A percentile compares a stretch with the other conserved stretches of the same genome.
Evolutionary conservation across 1,140 invertebrate species (phyloP).

Genomic region (Cylas formicarius): DNA sequence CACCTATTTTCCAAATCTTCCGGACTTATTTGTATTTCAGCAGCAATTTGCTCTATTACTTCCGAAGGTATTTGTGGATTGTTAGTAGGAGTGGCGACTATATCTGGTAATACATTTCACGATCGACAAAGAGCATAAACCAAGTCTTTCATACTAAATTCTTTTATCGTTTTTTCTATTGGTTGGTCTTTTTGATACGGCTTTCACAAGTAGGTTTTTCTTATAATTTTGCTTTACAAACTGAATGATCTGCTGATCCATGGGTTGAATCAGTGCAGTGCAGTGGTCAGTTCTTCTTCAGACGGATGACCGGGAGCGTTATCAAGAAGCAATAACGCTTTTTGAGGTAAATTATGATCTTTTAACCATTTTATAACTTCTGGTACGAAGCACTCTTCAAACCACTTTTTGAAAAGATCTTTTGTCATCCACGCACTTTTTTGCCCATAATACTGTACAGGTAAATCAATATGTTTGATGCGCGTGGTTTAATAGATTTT

Average conservation of each 20-base stretch:
- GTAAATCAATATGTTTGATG: constrained; percentile 23
- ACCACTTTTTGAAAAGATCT: constrained; percentile 17
- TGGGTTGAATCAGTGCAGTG: constrained; percentile 36
- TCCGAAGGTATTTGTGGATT: constrained; percentile 16
- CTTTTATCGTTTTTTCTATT: constrained; percentile 36
- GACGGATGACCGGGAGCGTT: constrained; percentile 32
- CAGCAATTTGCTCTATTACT: constrained; percentile 18
- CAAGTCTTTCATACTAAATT: constrained; percentile 20
- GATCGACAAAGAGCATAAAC: constrained; percentile 31
- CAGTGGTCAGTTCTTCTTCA: too few species aligned
- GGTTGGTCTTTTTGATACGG: constrained; percentile 33
- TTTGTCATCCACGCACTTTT: constrained; percentile 5
- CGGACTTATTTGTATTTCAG: constrained; percentile 21
- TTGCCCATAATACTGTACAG: neutral
- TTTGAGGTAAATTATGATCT: constrained; percentile 19
- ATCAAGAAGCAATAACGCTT: constrained; percentile 39
- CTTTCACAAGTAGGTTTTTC: constrained; percentile 34
- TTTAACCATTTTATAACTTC: constrained; percentile 25
- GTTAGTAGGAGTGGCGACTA: constrained; percentile 28
- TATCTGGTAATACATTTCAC: constrained; percentile 35
- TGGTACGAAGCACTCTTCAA: constrained; percentile 22
- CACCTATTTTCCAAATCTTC: constrained; percentile 20
- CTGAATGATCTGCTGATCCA: constrained; percentile 35
- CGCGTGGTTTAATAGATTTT: constrained; percentile 12
- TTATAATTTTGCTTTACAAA: constrained; percentile 32